Evolutionary conservation across 2,113 vertebrate genomes (phyloP).

Genomic region (Silurus meridionalis): DNA sequence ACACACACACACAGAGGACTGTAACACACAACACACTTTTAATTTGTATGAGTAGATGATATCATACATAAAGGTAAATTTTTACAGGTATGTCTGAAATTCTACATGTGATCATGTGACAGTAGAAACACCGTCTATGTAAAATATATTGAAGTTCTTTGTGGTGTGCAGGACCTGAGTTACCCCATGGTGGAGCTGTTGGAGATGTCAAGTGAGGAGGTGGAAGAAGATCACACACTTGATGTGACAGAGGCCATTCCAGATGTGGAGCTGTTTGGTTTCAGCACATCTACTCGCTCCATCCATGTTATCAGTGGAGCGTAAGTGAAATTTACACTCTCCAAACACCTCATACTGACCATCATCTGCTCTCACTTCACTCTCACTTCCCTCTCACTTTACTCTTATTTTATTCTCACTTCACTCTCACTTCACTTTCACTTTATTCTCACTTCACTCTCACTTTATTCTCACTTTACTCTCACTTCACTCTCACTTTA

Average conservation of each 20-base stretch:
- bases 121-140: background rate
- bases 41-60: background rate
- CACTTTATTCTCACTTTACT: no score
- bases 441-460: no score
- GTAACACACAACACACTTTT: background rate
- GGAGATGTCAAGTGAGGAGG: constrained; percentile 72
- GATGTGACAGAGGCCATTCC: constrained; percentile 83
- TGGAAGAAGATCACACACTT: constrained; percentile 72
- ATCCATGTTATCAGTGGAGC: constrained; percentile 88
- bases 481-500: no score
- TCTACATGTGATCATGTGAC: background rate
- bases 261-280: constrained; percentile 78
- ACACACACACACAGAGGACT: background rate
- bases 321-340: constrained; percentile 70
- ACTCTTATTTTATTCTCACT: no score
- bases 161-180: constrained; percentile 79
- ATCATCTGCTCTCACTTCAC: background rate
- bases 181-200: constrained; percentile 82
- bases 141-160: background rate
- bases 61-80: background rate
- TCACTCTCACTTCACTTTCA: no score
- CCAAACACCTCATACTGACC: background rate
- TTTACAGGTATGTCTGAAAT: background rate
- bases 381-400: background rate
- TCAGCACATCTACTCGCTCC: constrained; percentile 74